Conservation (phyloP, 2,888 invertebrate species). For the Phymatocera aterrima region DNA sequence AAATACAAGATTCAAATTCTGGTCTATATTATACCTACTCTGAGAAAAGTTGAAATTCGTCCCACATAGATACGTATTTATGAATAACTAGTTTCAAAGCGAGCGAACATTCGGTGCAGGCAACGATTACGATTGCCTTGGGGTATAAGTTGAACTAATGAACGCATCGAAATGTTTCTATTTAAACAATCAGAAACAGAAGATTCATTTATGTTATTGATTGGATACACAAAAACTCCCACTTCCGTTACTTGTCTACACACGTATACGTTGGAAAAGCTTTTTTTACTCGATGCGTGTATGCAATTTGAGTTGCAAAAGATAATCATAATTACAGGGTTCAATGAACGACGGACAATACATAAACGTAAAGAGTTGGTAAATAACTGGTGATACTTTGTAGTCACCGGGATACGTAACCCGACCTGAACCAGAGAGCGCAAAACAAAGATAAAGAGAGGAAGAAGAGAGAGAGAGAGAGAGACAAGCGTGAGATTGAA, state of each 20-base stretch:
- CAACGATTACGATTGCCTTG: neutral
- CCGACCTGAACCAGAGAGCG: conserved; percentile 13
- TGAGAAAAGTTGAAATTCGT: neutral
- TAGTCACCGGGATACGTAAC: conserved; percentile 34
- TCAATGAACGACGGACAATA: conserved; percentile 19
- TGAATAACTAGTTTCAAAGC: conserved; percentile 21
- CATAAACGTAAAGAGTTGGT: conserved; percentile 8
- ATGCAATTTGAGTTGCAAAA: neutral
- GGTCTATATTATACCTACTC: no score
- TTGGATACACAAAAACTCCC: no score
- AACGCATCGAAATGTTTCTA: neutral
- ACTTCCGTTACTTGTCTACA: no score
- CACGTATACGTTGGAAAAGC: no score
- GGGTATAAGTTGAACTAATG: conserved; percentile 26
- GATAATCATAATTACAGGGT: neutral
- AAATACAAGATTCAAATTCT: no score
- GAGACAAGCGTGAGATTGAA: conserved; percentile 28
- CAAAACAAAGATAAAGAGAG: conserved; percentile 6
- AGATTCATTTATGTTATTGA: no score
- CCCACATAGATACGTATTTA: neutral
- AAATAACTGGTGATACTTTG: conserved; percentile 20
- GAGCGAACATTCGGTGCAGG: conserved; percentile 17
- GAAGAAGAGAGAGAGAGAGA: neutral
- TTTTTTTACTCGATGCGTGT: neutral
- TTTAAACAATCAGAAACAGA: no score